phyloP scores from a whole-genome alignment of 2,888 invertebrate genomes.

The Chorisops tibialis region DNA sequence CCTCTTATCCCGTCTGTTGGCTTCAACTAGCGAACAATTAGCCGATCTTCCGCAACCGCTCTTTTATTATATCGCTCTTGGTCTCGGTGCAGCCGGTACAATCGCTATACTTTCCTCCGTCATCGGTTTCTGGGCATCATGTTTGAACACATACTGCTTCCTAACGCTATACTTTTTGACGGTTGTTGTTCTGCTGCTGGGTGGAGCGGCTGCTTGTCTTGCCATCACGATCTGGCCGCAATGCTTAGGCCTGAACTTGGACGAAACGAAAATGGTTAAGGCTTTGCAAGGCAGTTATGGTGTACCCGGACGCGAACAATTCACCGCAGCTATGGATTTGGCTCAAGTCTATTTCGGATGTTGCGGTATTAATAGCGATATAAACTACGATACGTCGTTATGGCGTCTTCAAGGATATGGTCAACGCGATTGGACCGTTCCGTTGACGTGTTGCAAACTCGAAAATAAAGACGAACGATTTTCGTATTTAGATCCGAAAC shows the following conservation, averaged over 20 bases:
- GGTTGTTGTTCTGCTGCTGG: conserved; percentile 63
- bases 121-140: conserved; percentile 78
- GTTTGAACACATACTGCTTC: conserved; percentile 69
- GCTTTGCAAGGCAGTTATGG: conserved; percentile 74
- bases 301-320: conserved; percentile 64
- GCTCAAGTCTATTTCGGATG: conserved; percentile 71
- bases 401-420: conserved; percentile 76
- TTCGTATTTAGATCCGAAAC: conserved; percentile 72
- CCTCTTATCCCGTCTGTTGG: conserved; percentile 67
- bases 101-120: conserved; percentile 66
- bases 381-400: conserved; percentile 75
- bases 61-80: conserved; percentile 72
- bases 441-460: conserved; percentile 68
- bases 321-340: conserved; percentile 77
- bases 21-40: conserved; percentile 55
- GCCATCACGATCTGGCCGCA: conserved; percentile 74
- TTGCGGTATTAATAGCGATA: conserved; percentile 74
- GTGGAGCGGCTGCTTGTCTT: conserved; percentile 69
- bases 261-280: conserved; percentile 65
- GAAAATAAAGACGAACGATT: conserved; percentile 55
- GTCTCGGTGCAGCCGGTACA: conserved; percentile 66
- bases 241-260: conserved; percentile 68
- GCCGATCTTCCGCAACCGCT: conserved; percentile 66
- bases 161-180: conserved; percentile 71
- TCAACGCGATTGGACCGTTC: conserved; percentile 65